Base-by-base conservation (phyloP, 2,113 vertebrate genomes). In the Plectropomus leopardus region DNA sequence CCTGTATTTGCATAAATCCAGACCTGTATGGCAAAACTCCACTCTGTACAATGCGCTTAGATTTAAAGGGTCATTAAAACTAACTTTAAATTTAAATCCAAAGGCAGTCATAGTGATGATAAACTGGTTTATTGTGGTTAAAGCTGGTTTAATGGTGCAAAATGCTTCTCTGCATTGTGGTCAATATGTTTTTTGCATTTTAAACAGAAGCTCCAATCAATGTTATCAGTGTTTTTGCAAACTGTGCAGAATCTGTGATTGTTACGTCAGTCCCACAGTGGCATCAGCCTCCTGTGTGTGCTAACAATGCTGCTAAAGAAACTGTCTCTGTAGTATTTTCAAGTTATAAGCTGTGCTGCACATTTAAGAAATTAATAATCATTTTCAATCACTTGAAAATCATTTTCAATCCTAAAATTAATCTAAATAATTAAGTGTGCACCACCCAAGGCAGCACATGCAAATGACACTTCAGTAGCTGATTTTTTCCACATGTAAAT, bases 121-220 rank as follows among this genome's bases (percentile, higher is more conserved):
- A 9, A 72, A 21, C 9, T 5, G 10, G 3, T 48, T 72, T 32
- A 42, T 17, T 59, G 14, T 13, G 14, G 58, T 2, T 8, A 57
- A 36, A 26, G n/a, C 34, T 66, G 53, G 8, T 44, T 13, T 63
- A 3, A 19, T 23, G 24, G 1, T 8, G 5, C 15, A 65, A 36
- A 42, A 53, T 48, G 69, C 7, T 8, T 44, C 53, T 15, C 67
- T 63, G 24, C 67, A 50, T 8, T 36, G 0, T 1, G 9, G 32
- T 76, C 60, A 7, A n/a, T 48, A 44, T 30, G 48, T 70, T 50
- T 66, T 77, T 1, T 65, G 80, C 78, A 71, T 83, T 65, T 75
- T 17, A 45, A 82, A 28, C 85, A 77, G 89, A 54, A 48, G 34
- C 19, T 65, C 30, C n/a, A n/a, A 78, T 91, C 81, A 45, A 76